Conservation (phyloP, 2,797 vertebrate genomes). For the Anolis apletophallus region DNA sequence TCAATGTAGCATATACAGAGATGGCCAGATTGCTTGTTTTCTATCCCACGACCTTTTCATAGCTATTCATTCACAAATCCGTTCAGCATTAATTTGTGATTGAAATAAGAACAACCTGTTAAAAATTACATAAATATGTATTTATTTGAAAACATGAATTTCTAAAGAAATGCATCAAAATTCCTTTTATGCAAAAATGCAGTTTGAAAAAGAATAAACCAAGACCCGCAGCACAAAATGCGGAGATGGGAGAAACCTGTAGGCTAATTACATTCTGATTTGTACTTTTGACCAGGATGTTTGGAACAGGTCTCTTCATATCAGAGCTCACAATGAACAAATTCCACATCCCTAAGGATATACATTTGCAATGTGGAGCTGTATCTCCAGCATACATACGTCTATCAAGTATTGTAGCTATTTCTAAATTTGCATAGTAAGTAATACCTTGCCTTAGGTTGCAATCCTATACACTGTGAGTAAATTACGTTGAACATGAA, state of each 20-base stretch:
- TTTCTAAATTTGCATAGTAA: background rate
- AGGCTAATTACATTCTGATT: too few species aligned
- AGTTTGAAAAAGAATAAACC: too few species aligned
- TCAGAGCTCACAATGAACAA: too few species aligned
- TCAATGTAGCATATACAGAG: background rate
- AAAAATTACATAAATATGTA: background rate
- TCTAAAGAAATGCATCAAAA: too few species aligned
- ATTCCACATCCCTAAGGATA: background rate
- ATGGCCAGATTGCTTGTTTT: background rate
- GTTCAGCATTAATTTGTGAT: background rate
- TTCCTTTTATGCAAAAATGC: too few species aligned
- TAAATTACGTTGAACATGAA: background rate
- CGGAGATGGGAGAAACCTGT: too few species aligned
- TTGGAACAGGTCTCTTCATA: too few species aligned
- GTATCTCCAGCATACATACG: background rate
- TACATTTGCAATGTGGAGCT: background rate
- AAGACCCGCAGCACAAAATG: too few species aligned
- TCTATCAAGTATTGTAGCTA: background rate
- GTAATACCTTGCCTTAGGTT: background rate
- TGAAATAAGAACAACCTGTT: background rate
- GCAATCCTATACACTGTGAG: background rate
- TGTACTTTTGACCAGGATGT: too few species aligned
- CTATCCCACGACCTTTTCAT: background rate
- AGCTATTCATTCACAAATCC: too few species aligned
- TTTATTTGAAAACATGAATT: too few species aligned